A percentile compares a stretch with the other conserved stretches of the same genome.
Conservation (phyloP, 1,140 invertebrate species). For the Lasioglossum albipes region DNA sequence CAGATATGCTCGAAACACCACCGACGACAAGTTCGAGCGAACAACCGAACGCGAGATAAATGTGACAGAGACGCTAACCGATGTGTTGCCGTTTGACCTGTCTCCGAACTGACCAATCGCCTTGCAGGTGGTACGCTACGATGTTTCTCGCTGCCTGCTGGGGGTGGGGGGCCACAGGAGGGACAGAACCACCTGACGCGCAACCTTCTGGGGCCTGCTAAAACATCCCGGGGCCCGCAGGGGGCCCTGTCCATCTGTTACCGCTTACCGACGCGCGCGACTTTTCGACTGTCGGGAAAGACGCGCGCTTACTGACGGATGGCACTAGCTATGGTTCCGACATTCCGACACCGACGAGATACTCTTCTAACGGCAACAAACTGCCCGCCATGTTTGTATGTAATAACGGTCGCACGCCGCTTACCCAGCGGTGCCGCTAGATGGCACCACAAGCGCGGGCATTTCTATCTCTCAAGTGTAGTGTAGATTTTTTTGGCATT, state of each 20-base stretch:
- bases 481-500: no score
- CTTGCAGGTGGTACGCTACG: constrained; percentile 60
- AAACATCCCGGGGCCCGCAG: constrained; percentile 12
- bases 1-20: constrained; percentile 10
- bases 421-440: no score
- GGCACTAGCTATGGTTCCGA: no score
- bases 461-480: no score
- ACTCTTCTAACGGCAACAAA: no score
- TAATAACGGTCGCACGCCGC: no score
- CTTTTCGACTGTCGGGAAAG: constrained; percentile 2
- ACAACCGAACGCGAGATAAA: constrained; percentile 50
- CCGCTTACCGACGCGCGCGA: neutral
- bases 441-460: no score
- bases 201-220: constrained; percentile 64
- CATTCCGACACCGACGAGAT: no score
- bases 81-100: constrained; percentile 75
- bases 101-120: constrained; percentile 74
- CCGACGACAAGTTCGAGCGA: neutral
- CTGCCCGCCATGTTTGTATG: no score
- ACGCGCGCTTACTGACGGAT: neutral
- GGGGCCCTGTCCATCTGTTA: neutral
- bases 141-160: constrained; percentile 43
- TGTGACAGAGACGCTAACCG: constrained; percentile 68
- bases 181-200: constrained; percentile 66
- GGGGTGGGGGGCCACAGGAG: constrained; percentile 27